phyloP scores from a whole-genome alignment of 2,113 vertebrate species.

The Hypomesus transpacificus region DNA sequence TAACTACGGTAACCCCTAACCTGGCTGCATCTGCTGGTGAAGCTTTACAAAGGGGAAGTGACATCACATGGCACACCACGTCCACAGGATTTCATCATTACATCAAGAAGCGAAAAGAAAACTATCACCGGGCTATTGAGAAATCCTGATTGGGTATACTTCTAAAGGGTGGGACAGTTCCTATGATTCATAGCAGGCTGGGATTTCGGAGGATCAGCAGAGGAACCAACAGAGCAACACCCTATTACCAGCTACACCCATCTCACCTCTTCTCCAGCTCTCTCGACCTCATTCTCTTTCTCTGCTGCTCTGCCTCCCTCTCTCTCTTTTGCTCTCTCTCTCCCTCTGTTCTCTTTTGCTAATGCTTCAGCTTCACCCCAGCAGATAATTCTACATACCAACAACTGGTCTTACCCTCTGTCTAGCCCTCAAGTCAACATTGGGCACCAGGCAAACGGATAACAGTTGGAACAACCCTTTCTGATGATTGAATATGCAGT shows the following conservation, averaged over 20 bases:
- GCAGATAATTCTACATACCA: conserved; percentile 19
- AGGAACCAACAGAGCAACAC: conserved; percentile 53
- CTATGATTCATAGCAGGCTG: too few species aligned
- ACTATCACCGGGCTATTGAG: conserved; percentile 8
- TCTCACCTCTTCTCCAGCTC: conserved; percentile 59
- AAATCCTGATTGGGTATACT: neutral
- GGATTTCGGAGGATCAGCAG: too few species aligned
- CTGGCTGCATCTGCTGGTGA: neutral
- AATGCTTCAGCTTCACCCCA: conserved; percentile 20
- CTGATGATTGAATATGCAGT: neutral
- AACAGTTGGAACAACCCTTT: conserved; percentile 45
- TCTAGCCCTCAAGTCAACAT: conserved; percentile 17
- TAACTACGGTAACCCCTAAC: conserved; percentile 4
- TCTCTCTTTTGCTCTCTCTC: conserved; percentile 7
- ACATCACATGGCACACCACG: conserved; percentile 30
- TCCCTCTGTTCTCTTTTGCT: conserved; percentile 30
- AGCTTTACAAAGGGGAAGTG: conserved; percentile 13
- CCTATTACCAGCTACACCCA: conserved; percentile 85
- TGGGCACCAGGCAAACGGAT: conserved; percentile 20
- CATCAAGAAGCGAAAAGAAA: conserved; percentile 42
- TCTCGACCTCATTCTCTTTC: neutral
- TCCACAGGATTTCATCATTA: conserved; percentile 47
- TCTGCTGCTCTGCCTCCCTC: conserved; percentile 53
- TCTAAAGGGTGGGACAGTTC: too few species aligned
- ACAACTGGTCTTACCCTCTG: conserved; percentile 15